Conservation (phyloP, 2,888 invertebrate genomes). For the Gibbula magus region DNA sequence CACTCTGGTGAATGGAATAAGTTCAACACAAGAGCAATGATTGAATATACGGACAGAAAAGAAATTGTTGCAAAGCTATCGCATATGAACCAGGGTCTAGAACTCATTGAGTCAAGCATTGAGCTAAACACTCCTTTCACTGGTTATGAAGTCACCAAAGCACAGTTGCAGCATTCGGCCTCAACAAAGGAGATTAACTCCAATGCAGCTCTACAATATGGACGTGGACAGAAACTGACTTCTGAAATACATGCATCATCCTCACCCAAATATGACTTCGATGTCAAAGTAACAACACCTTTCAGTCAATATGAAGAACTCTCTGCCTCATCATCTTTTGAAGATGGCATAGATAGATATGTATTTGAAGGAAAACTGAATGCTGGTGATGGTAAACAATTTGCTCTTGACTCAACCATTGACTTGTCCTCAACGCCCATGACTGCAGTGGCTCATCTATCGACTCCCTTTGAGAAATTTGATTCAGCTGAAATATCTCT, state of each 20-base stretch:
- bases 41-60: conserved; percentile 26
- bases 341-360: conserved; percentile 5
- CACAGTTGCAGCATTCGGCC: conserved; percentile 27
- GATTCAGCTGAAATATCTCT: conserved; percentile 38
- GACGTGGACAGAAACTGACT: conserved; percentile 12
- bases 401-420: conserved; percentile 3
- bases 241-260: conserved; percentile 21
- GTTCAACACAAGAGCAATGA: conserved; percentile 30
- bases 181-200: conserved; percentile 28
- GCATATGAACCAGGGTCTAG: not conserved
- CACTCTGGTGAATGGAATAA: conserved; percentile 36
- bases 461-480: conserved; percentile 42
- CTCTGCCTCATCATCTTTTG: conserved; percentile 14
- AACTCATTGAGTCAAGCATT: not conserved
- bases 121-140: not conserved
- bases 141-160: conserved; percentile 1
- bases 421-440: conserved; percentile 31
- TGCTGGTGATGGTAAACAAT: conserved; percentile 6
- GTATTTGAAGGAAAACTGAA: conserved; percentile 13
- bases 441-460: conserved; percentile 28
- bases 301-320: conserved; percentile 15
- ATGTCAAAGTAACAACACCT: conserved; percentile 6
- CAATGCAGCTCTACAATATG: conserved; percentile 30
- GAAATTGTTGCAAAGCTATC: conserved; percentile 30
- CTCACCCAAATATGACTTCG: not conserved